Evolutionary conservation across 2,797 vertebrate species (phyloP).

Genomic region (Oreonectes daqikongensis): DNA sequence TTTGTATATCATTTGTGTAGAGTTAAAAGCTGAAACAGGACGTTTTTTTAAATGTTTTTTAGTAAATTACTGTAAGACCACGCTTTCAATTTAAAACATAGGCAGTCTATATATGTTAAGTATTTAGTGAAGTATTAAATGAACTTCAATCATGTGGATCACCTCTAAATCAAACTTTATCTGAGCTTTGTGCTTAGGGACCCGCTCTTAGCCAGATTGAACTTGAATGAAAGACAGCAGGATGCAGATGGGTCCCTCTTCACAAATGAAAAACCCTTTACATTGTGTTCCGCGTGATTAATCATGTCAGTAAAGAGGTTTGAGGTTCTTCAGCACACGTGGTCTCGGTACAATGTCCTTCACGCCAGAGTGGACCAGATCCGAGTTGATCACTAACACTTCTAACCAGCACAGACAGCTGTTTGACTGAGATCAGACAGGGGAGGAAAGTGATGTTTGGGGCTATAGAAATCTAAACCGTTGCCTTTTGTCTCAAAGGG

Average conservation of each 20-base stretch:
- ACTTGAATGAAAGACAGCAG: conserved; percentile 44
- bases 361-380: conserved; percentile 31
- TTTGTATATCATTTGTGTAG: no score
- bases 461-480: neutral
- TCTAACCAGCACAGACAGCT: conserved; percentile 36
- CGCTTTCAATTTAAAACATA: neutral
- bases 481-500: neutral
- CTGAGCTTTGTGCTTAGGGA: conserved; percentile 18
- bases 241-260: conserved; percentile 52
- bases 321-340: neutral
- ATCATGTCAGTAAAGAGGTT: conserved; percentile 31
- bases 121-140: neutral
- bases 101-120: no score
- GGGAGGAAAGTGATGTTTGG: neutral
- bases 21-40: no score
- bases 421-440: neutral
- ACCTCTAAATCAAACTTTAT: conserved; percentile 32
- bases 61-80: neutral
- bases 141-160: neutral
- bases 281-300: conserved; percentile 41
- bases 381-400: conserved; percentile 2
- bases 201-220: conserved; percentile 46
- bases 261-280: neutral
- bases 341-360: conserved; percentile 16
- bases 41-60: no score